Percentiles rank a stretch among this genome's conserved stretches.
Conservation (phyloP, 2,113 vertebrate species). For the Plectropomus leopardus region DNA sequence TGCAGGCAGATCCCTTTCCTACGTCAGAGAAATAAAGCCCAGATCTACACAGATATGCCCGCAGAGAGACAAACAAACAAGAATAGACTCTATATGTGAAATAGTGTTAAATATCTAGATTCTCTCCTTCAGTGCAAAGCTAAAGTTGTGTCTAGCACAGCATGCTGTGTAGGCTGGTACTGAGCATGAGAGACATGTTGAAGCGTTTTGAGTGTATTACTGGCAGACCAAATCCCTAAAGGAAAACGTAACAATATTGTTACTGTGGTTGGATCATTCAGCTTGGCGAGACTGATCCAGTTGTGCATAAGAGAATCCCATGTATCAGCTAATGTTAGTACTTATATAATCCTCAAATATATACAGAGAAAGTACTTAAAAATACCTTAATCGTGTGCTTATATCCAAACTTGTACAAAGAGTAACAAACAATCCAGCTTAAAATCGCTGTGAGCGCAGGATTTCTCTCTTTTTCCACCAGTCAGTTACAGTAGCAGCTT, state of each 20-base stretch:
- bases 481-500: slow-evolving; percentile 63
- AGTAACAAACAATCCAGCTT: slow-evolving; percentile 76
- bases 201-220: slow-evolving; percentile 39
- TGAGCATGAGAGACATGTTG: slow-evolving; percentile 21
- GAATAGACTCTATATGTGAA: slow-evolving; percentile 36
- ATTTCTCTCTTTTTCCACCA: slow-evolving; percentile 34
- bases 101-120: slow-evolving; percentile 61
- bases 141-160: slow-evolving; percentile 40
- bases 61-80: slow-evolving; percentile 34
- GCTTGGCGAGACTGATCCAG: slow-evolving; percentile 36
- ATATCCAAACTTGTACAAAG: slow-evolving; percentile 79
- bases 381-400: slow-evolving; percentile 73
- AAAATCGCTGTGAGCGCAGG: slow-evolving; percentile 54
- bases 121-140: slow-evolving; percentile 66
- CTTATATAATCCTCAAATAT: slow-evolving; percentile 62
- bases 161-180: slow-evolving; percentile 63
- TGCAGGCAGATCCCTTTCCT: slow-evolving; percentile 64
- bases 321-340: slow-evolving; percentile 55
- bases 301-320: slow-evolving; percentile 62
- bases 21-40: slow-evolving; percentile 34
- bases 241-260: slow-evolving; percentile 25
- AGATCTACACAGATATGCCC: slow-evolving; percentile 31
- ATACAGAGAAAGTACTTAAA: slow-evolving; percentile 70
- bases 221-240: slow-evolving; percentile 35
- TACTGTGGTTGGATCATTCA: slow-evolving; percentile 5